A percentile compares a stretch with the other conserved stretches of the same genome.
These are phyloP conservation scores for Champsocephalus esox DNA, from an alignment of 2,797 vertebrate genomes.

Conservation along the genomic window DNA sequence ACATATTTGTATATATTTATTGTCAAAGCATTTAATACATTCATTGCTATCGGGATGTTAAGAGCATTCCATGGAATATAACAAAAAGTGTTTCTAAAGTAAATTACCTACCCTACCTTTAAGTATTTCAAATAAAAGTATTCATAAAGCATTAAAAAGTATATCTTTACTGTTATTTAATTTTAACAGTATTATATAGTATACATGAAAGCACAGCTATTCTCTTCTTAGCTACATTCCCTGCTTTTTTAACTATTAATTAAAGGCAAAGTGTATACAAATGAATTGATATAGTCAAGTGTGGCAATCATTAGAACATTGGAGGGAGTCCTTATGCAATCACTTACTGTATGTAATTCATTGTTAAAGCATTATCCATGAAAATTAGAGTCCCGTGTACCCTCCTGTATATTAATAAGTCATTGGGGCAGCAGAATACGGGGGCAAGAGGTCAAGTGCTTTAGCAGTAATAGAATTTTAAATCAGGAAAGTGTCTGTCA, in stretches of 20 bases:
- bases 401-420: conserved; percentile 60
- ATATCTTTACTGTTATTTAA: not conserved
- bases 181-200: not conserved
- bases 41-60: too few relatives aligned
- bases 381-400: conserved; percentile 46
- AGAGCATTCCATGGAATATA: too few relatives aligned
- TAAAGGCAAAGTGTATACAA: not conserved
- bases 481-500: conserved; percentile 64
- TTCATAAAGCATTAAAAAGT: not conserved
- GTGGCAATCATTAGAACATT: not conserved
- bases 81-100: too few relatives aligned
- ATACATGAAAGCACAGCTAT: too few relatives aligned
- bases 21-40: too few relatives aligned
- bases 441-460: conserved; percentile 66
- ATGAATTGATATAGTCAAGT: not conserved
- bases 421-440: conserved; percentile 48
- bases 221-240: not conserved
- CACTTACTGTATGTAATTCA: conserved; percentile 26
- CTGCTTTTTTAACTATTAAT: conserved; percentile 6
- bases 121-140: not conserved
- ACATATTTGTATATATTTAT: too few relatives aligned
- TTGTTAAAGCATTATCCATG: conserved; percentile 33
- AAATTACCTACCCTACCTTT: too few relatives aligned
- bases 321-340: conserved; percentile 22
- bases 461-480: conserved; percentile 70